Evolutionary conservation across 30 jellyfish, hydroid and myxozoan genomes (phyloP).

Genomic region (Catostylus mosaicus): DNA sequence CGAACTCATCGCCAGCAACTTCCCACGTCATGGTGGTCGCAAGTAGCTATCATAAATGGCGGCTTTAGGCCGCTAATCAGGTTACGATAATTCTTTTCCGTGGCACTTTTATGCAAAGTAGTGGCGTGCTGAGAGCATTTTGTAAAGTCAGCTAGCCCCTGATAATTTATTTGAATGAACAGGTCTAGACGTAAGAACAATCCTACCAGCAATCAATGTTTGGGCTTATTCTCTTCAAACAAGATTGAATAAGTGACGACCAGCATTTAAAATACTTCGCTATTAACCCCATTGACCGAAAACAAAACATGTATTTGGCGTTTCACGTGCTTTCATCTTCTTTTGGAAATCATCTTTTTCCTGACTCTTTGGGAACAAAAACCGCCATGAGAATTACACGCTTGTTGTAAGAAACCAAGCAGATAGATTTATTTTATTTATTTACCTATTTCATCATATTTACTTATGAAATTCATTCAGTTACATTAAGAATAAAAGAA

Average conservation of each 20-base stretch:
- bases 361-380: too few relatives aligned
- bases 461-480: too few relatives aligned
- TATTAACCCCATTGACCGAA: not conserved
- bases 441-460: too few relatives aligned
- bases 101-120: not conserved
- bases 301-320: not conserved
- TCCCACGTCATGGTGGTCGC: not conserved
- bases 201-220: not conserved
- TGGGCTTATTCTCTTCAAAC: not conserved
- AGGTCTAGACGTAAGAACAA: constrained; percentile 5
- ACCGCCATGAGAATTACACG: too few relatives aligned
- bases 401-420: too few relatives aligned
- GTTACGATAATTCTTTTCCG: not conserved
- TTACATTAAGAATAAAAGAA: too few relatives aligned
- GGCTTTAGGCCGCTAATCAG: not conserved
- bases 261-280: not conserved
- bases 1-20: too few relatives aligned
- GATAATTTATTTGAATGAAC: not conserved
- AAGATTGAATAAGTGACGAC: constrained; percentile 1
- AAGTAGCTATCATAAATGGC: not conserved
- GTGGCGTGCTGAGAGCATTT: constrained; percentile 7
- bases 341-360: too few relatives aligned
- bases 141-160: constrained; percentile 9
- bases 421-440: too few relatives aligned
- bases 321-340: too few relatives aligned